Evolutionary conservation across 2,113 vertebrate genomes (phyloP).

Genomic region (Galemys pyrenaicus): DNA sequence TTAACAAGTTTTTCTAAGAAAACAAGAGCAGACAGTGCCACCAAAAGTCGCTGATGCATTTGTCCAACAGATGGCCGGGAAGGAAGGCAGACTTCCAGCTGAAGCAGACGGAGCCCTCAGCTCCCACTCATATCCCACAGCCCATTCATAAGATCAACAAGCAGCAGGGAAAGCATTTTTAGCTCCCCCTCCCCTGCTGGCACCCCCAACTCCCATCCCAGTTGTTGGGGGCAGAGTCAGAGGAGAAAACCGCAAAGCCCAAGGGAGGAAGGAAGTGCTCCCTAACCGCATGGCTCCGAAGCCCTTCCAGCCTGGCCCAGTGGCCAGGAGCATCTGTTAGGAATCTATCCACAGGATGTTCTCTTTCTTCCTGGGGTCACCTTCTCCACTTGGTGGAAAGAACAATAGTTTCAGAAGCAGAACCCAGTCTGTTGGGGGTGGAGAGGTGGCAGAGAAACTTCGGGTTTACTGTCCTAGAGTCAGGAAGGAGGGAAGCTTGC

Average conservation of each 20-base stretch:
- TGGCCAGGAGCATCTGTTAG: background rate
- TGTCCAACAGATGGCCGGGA: slow-evolving; percentile 60
- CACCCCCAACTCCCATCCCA: background rate
- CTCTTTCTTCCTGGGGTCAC: slow-evolving; percentile 11
- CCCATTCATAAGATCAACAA: slow-evolving; percentile 53
- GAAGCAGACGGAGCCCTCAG: slow-evolving; percentile 17
- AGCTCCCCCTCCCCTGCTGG: background rate
- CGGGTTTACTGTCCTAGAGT: accelerated
- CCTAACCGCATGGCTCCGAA: background rate
- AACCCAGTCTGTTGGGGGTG: background rate
- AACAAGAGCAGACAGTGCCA: background rate
- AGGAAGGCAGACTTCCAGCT: slow-evolving; percentile 42
- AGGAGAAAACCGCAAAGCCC: background rate
- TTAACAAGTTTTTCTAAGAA: background rate
- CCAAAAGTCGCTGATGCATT: background rate
- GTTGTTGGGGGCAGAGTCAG: background rate
- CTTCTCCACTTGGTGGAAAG: slow-evolving; percentile 57
- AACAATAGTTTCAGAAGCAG: slow-evolving; percentile 52
- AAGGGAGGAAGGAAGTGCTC: slow-evolving; percentile 13
- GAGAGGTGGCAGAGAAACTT: background rate
- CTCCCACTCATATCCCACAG: slow-evolving; percentile 24
- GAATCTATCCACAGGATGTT: background rate
- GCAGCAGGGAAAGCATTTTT: slow-evolving; percentile 54
- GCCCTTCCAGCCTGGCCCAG: background rate
- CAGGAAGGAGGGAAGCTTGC: background rate